phyloP scores from a whole-genome alignment of 2,888 invertebrate genomes.

The Pyralis farinalis region DNA sequence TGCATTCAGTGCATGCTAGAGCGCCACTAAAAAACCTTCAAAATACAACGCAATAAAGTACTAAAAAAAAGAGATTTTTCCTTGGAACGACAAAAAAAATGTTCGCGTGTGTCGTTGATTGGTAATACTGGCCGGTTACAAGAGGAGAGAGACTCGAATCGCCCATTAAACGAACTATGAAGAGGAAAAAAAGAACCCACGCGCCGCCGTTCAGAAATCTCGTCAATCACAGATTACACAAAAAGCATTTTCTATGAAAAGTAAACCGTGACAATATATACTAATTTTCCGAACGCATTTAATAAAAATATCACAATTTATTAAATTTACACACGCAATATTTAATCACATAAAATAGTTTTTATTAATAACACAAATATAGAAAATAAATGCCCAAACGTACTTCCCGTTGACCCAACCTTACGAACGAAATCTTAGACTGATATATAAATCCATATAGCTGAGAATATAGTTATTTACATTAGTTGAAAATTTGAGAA shows the following conservation, averaged over 20 bases:
- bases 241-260: slow-evolving; percentile 48
- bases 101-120: slow-evolving; percentile 13
- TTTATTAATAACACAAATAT: slow-evolving; percentile 52
- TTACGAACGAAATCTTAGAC: slow-evolving; percentile 79
- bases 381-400: slow-evolving; percentile 41
- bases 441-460: slow-evolving; percentile 73
- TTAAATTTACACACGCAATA: slow-evolving; percentile 56
- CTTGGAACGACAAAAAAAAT: slow-evolving; percentile 12
- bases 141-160: slow-evolving; percentile 26
- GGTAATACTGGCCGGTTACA: slow-evolving; percentile 23
- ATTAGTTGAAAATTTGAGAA: slow-evolving; percentile 80
- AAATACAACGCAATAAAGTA: slow-evolving; percentile 36
- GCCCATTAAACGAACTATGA: slow-evolving; percentile 62
- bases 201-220: slow-evolving; percentile 40
- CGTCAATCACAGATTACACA: slow-evolving; percentile 34
- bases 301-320: slow-evolving; percentile 47
- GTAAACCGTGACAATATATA: slow-evolving; percentile 52
- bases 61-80: background rate
- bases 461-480: slow-evolving; percentile 74
- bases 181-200: slow-evolving; percentile 66
- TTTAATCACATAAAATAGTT: slow-evolving; percentile 64
- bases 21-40: slow-evolving; percentile 49
- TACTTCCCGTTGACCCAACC: slow-evolving; percentile 68
- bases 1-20: slow-evolving; percentile 74
- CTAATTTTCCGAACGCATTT: slow-evolving; percentile 36